A percentile compares a stretch with the other conserved stretches of the same genome.
phyloP scores from a whole-genome alignment of 1,140 invertebrate species.

The Scaptodrosophila lebanonensis region DNA sequence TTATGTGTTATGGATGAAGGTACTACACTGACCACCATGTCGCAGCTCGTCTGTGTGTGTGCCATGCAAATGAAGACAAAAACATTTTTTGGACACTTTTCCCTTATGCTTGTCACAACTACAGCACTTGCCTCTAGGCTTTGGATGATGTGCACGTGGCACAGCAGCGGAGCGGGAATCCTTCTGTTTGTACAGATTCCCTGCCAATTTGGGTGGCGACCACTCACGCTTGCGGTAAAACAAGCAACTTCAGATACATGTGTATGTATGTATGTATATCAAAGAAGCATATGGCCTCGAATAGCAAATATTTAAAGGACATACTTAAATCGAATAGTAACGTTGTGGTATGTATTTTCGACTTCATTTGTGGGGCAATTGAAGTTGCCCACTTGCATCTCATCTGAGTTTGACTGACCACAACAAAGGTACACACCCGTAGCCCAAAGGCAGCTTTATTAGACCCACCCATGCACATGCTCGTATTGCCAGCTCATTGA shows the following conservation, averaged over 20 bases:
- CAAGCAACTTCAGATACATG: slow-evolving; percentile 42
- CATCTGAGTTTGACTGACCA: slow-evolving; percentile 10
- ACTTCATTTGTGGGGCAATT: slow-evolving; percentile 28
- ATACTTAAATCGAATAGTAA: slow-evolving; percentile 7
- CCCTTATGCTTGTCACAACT: no score
- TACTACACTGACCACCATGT: slow-evolving; percentile 47
- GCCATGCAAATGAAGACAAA: slow-evolving; percentile 61
- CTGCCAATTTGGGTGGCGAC: slow-evolving; percentile 1
- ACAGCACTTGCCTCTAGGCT: slow-evolving; percentile 38
- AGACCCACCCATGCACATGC: not conserved
- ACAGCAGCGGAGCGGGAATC: no score
- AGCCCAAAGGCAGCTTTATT: no score
- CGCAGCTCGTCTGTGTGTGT: slow-evolving; percentile 44
- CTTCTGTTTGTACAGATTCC: no score
- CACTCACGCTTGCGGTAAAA: slow-evolving; percentile 50
- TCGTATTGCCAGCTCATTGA: slow-evolving; percentile 58
- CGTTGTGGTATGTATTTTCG: slow-evolving; percentile 7
- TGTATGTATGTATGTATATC: no score
- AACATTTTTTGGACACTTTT: slow-evolving; percentile 67
- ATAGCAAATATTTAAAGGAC: no score
- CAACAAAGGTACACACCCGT: no score
- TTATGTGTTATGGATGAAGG: not conserved
- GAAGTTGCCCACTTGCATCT: slow-evolving; percentile 20
- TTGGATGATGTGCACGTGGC: slow-evolving; percentile 54
- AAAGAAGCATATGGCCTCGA: slow-evolving; percentile 5